Base-by-base conservation (phyloP, 2,797 vertebrate genomes). In the Chrysocyon brachyurus region DNA sequence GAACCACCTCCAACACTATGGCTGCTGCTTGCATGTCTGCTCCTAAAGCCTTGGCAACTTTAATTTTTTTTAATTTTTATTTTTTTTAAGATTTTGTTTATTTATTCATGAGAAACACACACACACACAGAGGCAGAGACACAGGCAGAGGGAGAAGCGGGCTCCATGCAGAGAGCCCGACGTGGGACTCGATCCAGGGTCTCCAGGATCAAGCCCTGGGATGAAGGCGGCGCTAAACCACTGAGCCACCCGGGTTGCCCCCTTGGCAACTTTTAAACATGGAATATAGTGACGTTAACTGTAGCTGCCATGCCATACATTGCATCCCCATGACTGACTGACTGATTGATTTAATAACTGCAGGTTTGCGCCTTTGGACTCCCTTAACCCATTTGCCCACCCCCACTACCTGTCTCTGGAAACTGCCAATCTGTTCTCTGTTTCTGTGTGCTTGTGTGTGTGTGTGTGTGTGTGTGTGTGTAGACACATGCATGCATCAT, bases 1-100 rank as follows among this genome's bases (percentile, higher is more conserved):
- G 19, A 99, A 14, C 99, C 98, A 75, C 99, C 99, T 26, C 98
- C 56, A 83, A 81, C 98, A 0, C 99, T 99, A 6, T 98, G 98
- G 40, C 99, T 99, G 84, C 98, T 99, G 95, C 98, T 94, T 40
- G 98, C 90, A 8, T 98, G 98, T 79, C 98, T 98, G 68, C 98
- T 98, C 26, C 98, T 98, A 85, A 99, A 99, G 98, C 98, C 64
- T 68, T 68, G 19, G 31, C 49, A 54, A 78, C 49, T 78, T 54
- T n/a, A 46, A 46, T 1, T 46, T 46, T 8, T 46, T 46, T 7
- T 5, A 8, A 8, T 8, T 46, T 46, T 46, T 46, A 46, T 46
- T 46, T 46, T 46, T 46, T 46, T 40, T 6, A 40, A 46, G 7
- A 46, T 46, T 46, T 46, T 46, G 40, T 8, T 46, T 46, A 46